Percentiles rank a stretch among this genome's conserved stretches.
These are phyloP conservation scores for Pluvianellus socialis DNA, from an alignment of 2,113 vertebrate species.

Conservation along the genomic window DNA sequence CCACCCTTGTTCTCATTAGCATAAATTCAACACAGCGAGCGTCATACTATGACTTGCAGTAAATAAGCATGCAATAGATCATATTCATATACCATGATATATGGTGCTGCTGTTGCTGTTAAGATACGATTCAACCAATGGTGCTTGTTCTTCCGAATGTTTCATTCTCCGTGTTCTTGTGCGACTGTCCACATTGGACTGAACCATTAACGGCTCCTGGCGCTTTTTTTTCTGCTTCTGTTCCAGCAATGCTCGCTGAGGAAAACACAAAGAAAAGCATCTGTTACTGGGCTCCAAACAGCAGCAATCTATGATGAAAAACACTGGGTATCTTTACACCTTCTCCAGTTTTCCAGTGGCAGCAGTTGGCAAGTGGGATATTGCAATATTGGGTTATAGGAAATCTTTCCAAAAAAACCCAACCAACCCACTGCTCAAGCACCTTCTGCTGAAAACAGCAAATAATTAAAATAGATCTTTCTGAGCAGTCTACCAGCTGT, in stretches of 20 bases:
- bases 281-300: background rate
- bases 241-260: constrained; percentile 89
- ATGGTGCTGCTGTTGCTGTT: constrained; percentile 95
- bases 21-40: background rate
- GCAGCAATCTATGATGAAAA: background rate
- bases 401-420: background rate
- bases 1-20: background rate
- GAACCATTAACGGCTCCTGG: constrained; percentile 98
- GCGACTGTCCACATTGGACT: constrained; percentile 91
- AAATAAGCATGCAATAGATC: background rate
- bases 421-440: background rate
- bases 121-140: constrained; percentile 95
- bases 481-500: constrained; percentile 31
- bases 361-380: background rate
- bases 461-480: constrained; percentile 30
- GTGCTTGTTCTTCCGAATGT: constrained; percentile 95
- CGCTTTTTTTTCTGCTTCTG: constrained; percentile 98
- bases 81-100: constrained; percentile 84
- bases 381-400: fast-evolving
- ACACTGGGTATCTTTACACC: background rate
- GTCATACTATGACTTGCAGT: background rate
- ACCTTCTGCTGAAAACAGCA: constrained; percentile 3
- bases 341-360: background rate
- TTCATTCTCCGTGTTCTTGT: constrained; percentile 87
- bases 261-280: background rate